These are phyloP conservation scores for Sinosuthora webbiana DNA, from an alignment of 2,113 vertebrate species.

Conservation along the genomic window DNA sequence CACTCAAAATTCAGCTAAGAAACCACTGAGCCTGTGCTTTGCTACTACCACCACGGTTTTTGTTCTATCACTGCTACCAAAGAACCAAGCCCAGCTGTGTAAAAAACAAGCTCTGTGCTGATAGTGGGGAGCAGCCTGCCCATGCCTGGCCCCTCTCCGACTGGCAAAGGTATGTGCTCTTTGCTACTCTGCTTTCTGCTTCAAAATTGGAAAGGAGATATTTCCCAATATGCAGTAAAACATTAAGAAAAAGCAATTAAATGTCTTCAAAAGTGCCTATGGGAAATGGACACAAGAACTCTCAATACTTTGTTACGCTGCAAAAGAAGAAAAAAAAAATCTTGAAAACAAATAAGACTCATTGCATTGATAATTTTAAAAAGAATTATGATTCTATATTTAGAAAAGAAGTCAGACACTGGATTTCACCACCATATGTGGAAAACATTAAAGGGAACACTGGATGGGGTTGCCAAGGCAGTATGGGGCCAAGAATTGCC, in stretches of 20 bases:
- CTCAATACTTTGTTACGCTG: not conserved
- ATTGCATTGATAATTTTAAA: not conserved
- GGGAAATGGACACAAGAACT: not conserved
- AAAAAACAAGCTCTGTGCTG: not conserved
- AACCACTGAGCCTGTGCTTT: not conserved
- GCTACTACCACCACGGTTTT: not conserved
- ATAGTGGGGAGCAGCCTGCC: not conserved
- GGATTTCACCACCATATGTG: conserved; percentile 56
- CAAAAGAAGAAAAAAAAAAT: not conserved
- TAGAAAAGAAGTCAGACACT: not conserved
- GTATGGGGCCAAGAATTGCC: not conserved
- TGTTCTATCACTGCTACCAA: not conserved
- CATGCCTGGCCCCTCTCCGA: not conserved
- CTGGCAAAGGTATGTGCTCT: not conserved
- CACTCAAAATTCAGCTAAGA: not conserved
- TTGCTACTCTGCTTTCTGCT: not conserved
- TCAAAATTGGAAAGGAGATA: not conserved
- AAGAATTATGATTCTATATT: not conserved
- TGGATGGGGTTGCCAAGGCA: not conserved
- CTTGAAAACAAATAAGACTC: not conserved
- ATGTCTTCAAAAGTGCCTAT: not conserved
- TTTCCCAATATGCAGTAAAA: not conserved
- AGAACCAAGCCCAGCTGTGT: not conserved
- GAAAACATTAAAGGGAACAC: not conserved
- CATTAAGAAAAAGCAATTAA: not conserved